A percentile compares a stretch with the other conserved stretches of the same genome.
Evolutionary conservation across 2,797 vertebrate genomes (phyloP).

Genomic region (Periophthalmus magnuspinnatus): DNA sequence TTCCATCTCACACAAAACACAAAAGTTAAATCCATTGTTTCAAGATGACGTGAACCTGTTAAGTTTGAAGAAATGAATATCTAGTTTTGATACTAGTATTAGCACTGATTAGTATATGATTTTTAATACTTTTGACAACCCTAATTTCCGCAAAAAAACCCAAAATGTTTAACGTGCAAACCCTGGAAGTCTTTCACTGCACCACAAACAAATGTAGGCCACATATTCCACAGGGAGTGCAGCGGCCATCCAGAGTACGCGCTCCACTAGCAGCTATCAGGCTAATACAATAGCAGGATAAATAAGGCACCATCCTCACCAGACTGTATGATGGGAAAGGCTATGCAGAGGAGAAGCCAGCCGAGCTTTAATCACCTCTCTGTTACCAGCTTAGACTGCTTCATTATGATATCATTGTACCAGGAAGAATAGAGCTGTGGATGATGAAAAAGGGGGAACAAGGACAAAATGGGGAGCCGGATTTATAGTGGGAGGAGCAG

Average conservation of each 20-base stretch:
- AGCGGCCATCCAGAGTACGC: slow-evolving; percentile 60
- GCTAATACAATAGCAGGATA: slow-evolving; percentile 52
- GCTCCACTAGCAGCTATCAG: slow-evolving; percentile 53
- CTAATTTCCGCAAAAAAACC: slow-evolving; percentile 23
- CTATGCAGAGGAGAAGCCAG: slow-evolving; percentile 33
- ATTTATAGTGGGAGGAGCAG: slow-evolving; percentile 18
- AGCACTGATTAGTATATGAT: too few relatives aligned
- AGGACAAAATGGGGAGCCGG: slow-evolving; percentile 22
- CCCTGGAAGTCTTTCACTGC: slow-evolving; percentile 37
- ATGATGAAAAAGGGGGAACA: slow-evolving; percentile 9
- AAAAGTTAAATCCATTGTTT: too few relatives aligned
- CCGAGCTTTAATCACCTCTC: slow-evolving; percentile 53
- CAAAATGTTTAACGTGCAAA: slow-evolving; percentile 34
- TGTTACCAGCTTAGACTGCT: slow-evolving; percentile 43
- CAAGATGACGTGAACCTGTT: too few relatives aligned
- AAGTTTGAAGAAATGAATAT: too few relatives aligned
- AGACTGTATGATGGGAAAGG: slow-evolving; percentile 32
- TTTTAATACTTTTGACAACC: too few relatives aligned
- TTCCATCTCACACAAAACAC: too few relatives aligned
- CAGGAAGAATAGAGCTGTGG: slow-evolving; percentile 12
- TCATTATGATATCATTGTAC: slow-evolving; percentile 44
- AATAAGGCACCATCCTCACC: slow-evolving; percentile 34
- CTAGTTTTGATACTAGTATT: too few relatives aligned
- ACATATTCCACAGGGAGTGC: slow-evolving; percentile 67
- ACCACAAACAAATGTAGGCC: slow-evolving; percentile 77